Percentiles rank a stretch among this genome's conserved stretches.
phyloP scores from a whole-genome alignment of 2,888 invertebrate genomes.

The Eulithis testata region DNA sequence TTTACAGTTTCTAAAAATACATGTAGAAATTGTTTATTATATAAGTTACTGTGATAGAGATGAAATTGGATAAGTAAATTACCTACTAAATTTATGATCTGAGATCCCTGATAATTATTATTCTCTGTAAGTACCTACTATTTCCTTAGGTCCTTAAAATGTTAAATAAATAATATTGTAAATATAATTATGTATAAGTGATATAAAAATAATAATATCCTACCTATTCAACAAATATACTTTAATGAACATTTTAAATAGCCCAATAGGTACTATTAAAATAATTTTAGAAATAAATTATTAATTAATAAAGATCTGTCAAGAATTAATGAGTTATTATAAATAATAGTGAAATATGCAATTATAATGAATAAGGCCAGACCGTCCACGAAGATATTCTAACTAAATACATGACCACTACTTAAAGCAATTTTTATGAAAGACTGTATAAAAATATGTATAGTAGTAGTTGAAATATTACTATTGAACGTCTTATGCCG shows the following conservation, averaged over 20 bases:
- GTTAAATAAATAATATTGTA: constrained; percentile 20
- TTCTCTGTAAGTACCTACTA: constrained; percentile 1
- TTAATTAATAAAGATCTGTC: constrained; percentile 31
- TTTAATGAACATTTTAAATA: constrained; percentile 12
- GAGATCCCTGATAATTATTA: background rate
- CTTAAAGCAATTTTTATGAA: constrained; percentile 66
- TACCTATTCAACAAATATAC: constrained; percentile 15
- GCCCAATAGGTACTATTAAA: constrained; percentile 13
- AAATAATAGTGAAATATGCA: constrained; percentile 43
- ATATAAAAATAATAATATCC: constrained; percentile 19
- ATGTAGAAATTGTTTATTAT: constrained; percentile 39
- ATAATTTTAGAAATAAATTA: constrained; percentile 12
- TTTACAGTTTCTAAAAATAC: constrained; percentile 11
- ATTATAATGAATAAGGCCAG: constrained; percentile 55
- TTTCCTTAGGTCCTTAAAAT: constrained; percentile 11
- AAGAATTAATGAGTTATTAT: constrained; percentile 10
- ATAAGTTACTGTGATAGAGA: constrained; percentile 62
- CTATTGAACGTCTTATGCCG: constrained; percentile 4
- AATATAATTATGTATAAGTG: constrained; percentile 19
- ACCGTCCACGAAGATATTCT: constrained; percentile 74
- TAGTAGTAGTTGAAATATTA: background rate
- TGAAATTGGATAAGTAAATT: constrained; percentile 26
- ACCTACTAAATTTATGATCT: background rate
- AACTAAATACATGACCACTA: constrained; percentile 48
- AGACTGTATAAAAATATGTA: constrained; percentile 66